phyloP scores from a whole-genome alignment of 2,888 invertebrate species.

The Scaptomyza cyrtandrae region DNA sequence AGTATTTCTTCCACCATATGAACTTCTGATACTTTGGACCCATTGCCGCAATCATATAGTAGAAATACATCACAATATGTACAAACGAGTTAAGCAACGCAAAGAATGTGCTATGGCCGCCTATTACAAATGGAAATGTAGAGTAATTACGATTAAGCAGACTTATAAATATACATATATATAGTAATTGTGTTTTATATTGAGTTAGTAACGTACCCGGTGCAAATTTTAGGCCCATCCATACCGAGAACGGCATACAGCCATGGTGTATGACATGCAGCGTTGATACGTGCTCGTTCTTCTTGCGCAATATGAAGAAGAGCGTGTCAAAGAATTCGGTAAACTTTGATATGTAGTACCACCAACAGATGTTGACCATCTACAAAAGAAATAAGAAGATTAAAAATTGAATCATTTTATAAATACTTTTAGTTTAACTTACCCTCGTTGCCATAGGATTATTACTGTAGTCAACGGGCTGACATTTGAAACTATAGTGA shows the following conservation, averaged over 20 bases:
- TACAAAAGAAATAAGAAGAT: constrained; percentile 81
- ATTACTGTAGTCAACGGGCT: constrained; percentile 94
- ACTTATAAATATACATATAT: too few species aligned
- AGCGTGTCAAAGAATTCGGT: constrained; percentile 98
- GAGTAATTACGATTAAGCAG: background rate
- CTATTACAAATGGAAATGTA: constrained; percentile 85
- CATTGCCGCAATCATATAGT: constrained; percentile 97
- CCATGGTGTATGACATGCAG: constrained; percentile 98
- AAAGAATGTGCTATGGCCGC: constrained; percentile 98
- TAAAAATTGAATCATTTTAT: background rate
- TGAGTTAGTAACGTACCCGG: constrained; percentile 88
- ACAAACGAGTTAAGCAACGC: constrained; percentile 97
- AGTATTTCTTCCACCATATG: constrained; percentile 99
- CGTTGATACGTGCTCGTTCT: constrained; percentile 96
- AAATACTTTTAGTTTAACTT: constrained; percentile 74
- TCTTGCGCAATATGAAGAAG: constrained; percentile 97
- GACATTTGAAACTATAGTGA: constrained; percentile 92
- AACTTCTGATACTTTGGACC: constrained; percentile 96
- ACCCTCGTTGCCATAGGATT: constrained; percentile 90
- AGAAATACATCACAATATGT: constrained; percentile 98
- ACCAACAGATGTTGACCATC: constrained; percentile 98
- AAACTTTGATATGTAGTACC: constrained; percentile 98
- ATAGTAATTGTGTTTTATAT: too few species aligned
- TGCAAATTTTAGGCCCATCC: constrained; percentile 98
- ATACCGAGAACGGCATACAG: constrained; percentile 97